A percentile compares a stretch with the other conserved stretches of the same genome.
Evolutionary conservation across 2,113 vertebrate genomes (phyloP).

Genomic region (Alexandromys fortis): DNA sequence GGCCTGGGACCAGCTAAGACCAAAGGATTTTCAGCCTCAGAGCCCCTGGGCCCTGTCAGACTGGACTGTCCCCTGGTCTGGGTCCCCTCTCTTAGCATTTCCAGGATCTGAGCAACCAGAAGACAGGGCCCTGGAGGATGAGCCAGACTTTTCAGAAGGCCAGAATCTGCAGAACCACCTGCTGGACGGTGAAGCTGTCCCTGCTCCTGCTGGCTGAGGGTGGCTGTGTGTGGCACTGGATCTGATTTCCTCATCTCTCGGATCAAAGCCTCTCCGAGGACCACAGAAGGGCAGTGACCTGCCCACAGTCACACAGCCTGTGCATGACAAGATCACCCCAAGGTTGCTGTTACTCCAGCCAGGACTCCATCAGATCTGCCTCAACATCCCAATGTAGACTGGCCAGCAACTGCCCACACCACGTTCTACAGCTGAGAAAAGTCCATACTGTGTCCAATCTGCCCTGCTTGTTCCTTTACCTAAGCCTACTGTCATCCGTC

Average conservation of each 20-base stretch:
- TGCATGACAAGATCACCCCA: neutral
- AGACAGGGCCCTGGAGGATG: neutral
- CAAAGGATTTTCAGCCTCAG: neutral
- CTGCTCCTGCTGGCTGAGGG: rapidly evolving
- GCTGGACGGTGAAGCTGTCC: neutral
- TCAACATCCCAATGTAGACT: neutral
- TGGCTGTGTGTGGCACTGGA: neutral
- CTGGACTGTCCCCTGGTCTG: rapidly evolving
- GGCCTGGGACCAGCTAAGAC: slow-evolving; percentile 61
- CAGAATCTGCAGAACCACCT: neutral
- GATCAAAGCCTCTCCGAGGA: neutral
- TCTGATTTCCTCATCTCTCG: neutral
- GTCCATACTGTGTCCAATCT: neutral
- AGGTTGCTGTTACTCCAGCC: neutral
- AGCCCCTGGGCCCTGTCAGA: neutral
- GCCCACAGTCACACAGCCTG: neutral
- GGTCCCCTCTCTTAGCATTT: neutral
- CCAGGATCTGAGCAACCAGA: neutral
- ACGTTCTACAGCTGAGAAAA: neutral
- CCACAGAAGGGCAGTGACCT: neutral
- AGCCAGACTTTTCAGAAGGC: neutral
- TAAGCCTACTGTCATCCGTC: neutral
- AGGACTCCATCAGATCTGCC: neutral
- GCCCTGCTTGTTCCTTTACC: neutral
- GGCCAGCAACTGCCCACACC: neutral